Percentiles rank a stretch among this genome's conserved stretches.
These are phyloP conservation scores for Helarctos malayanus DNA, from an alignment of 2,797 vertebrate genomes.

Conservation along the genomic window DNA sequence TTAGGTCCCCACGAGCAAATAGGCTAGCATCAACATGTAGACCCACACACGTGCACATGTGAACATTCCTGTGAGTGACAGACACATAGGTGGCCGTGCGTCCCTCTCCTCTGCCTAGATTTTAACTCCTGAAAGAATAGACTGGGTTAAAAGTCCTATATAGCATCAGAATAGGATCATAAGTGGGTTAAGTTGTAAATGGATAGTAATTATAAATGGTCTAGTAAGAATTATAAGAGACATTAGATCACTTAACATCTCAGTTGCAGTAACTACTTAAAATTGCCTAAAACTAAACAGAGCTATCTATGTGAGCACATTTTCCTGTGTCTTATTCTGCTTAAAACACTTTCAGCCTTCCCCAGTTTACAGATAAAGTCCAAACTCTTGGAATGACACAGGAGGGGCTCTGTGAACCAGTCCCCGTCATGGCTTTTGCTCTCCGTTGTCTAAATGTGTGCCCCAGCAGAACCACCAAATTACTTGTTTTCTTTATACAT, in stretches of 20 bases:
- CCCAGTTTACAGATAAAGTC: neutral
- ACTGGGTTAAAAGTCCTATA: neutral
- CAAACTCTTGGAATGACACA: neutral
- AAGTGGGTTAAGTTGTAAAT: neutral
- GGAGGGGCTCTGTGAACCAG: neutral
- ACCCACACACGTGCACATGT: fast-evolving
- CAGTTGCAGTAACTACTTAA: neutral
- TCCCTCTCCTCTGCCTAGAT: neutral
- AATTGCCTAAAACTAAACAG: neutral
- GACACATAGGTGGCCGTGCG: too few relatives aligned
- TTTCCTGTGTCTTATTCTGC: neutral
- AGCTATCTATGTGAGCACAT: neutral
- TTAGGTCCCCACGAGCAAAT: neutral
- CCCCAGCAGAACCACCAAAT: neutral
- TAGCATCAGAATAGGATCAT: neutral
- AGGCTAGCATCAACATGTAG: neutral
- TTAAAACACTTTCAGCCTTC: neutral
- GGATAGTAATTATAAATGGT: neutral
- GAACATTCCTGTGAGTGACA: neutral
- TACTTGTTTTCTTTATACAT: neutral
- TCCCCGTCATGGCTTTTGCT: neutral
- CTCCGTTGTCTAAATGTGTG: neutral
- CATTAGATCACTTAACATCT: neutral
- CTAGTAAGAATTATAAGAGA: slow-evolving; percentile 13
- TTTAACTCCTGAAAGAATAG: slow-evolving; percentile 20